Base-by-base conservation (phyloP, 2,888 invertebrate genomes). In the Lampropteryx suffumata region DNA sequence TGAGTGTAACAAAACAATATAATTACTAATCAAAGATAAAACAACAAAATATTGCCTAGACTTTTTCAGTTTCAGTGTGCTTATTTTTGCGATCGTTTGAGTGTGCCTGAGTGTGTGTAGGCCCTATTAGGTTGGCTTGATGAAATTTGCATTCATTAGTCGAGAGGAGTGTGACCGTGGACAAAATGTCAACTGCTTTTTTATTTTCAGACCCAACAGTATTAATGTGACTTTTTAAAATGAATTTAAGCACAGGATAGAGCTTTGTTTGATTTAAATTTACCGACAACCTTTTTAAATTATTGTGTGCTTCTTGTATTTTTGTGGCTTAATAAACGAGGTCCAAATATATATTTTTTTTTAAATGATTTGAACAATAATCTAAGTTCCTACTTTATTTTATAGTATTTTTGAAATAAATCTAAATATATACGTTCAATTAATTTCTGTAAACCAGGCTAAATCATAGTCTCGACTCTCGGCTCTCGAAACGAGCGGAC, bases 71-170 rank as follows among this genome's bases (percentile, higher is more conserved):
- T 28, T 26, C 11, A n/a, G 9, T 17, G 32, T 24, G 1, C 14
- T 2, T 26, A 11, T 1, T 17, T 24, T 21, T 30, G 8, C 24
- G 6, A 32, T 17, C 26, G 10, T 11, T 12, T 26, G 26, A n/a
- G n/a, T n/a, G n/a, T n/a, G 27, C 13, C 1, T 13, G 29, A 37
- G 42, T 51, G 36, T 49, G 32, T 46, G 41, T 51, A 36, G 24
- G 26, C 27, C 45, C 36, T 32, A 50, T 45, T 41, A 45, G 29
- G 54, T 51, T 65, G 64, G 72, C 69, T 71, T 84, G 76, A 82
- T 83, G 76, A 81, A 84, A 84, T 86, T 84, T 84, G 79, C 84
- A 84, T 85, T 85, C 82, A 83, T 85, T 84, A 85, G 79, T 68
- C 62, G 72, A 79, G 76, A 76, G 72, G 57, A 61, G 61, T 58